Conservation (phyloP, 2,113 vertebrate genomes). For the Paradisaea rubra region DNA sequence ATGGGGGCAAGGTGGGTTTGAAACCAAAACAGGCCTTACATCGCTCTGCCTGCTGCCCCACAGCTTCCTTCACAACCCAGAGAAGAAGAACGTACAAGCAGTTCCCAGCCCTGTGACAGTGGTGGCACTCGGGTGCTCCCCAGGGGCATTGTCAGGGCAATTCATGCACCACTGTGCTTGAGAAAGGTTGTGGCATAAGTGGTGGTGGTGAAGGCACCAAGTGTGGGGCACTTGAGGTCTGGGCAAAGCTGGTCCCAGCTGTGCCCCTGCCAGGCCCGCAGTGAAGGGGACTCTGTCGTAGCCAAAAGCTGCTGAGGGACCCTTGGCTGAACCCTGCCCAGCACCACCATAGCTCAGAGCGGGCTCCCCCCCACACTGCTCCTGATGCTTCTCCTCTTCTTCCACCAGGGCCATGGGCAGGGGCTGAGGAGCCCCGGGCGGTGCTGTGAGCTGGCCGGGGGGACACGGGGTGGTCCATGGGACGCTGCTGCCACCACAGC, state of each 20-base stretch:
- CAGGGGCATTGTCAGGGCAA: background rate
- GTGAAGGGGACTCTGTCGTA: background rate
- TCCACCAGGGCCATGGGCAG: background rate
- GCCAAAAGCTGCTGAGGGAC: background rate
- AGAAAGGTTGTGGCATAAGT: background rate
- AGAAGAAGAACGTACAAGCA: fast-evolving
- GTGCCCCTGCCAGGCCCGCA: background rate
- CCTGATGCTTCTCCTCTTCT: background rate
- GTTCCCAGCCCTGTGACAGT: background rate
- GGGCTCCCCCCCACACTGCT: background rate
- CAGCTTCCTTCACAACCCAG: background rate
- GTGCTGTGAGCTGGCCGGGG: background rate
- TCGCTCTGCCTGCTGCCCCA: background rate
- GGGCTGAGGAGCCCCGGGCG: background rate
- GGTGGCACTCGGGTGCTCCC: background rate
- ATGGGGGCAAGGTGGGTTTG: background rate
- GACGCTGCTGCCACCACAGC: background rate
- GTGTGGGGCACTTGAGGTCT: background rate
- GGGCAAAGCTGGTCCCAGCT: background rate
- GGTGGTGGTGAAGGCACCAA: background rate
- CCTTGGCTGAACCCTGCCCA: background rate
- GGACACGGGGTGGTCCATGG: background rate
- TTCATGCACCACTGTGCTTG: background rate
- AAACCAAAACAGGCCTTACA: background rate
- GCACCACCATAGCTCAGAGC: background rate